Base-by-base conservation (phyloP, 2,797 vertebrate species). In the Phalanger gymnotis region DNA sequence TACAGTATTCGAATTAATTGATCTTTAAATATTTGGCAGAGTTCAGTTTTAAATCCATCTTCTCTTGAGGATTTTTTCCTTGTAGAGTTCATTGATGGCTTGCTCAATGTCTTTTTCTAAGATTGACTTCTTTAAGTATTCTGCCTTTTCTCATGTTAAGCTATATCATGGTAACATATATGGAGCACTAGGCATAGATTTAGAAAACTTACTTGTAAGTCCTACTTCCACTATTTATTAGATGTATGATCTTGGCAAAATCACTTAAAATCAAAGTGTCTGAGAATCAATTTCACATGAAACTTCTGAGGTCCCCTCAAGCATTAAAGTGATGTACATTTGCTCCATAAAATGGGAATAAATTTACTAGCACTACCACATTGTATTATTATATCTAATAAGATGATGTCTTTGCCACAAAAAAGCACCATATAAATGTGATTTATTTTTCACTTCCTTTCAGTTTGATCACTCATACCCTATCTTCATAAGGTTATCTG, bases 401-500 rank as follows among this genome's bases (percentile, higher is more conserved):
- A 40, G 28, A 73, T 27, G 22, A 4, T 87, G 9, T 47, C 40
- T 87, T 87, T 51, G 9, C 22, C 40, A 87, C n/a, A 87, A 51
- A 19, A 87, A 40, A 87, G 40, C 4, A 87, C 3, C 9, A 27
- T 11, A 51, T 47, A 87, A 87, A 11, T 51, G 25, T 11, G 22
- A 87, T 55, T 92, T 28, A 7, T 87, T 55, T 92, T 91, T 2
- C 31, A 87, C 22, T 58, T 90, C 53, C 34, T 52, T 94, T 94
- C 89, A 40, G 28, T 52, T 40, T 94, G 40, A 90, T 94, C 53
- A 90, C 19, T 9, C 56, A 5, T 93, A 92, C 90, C 53, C 5
- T 40, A 91, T 14, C 87, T 25, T 55, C 73, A 96, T 92, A 55
- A 94, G 2, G 93, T 94, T 95, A 61, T 40, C 47, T 96, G 94